phyloP scores from a whole-genome alignment of 2,113 vertebrate genomes.

The Dendropsophus ebraccatus region DNA sequence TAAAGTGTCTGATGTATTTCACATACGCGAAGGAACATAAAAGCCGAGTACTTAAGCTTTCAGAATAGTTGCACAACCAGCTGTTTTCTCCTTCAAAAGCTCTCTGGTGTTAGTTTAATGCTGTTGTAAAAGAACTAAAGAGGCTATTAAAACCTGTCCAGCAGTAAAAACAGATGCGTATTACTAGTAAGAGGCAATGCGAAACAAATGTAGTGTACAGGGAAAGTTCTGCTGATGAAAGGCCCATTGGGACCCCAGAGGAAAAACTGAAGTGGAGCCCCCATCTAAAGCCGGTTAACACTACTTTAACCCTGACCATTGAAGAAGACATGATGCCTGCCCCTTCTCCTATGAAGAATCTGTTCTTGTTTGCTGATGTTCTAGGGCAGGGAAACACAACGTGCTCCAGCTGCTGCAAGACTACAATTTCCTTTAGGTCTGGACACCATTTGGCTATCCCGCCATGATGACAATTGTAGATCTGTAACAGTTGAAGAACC shows the following conservation, averaged over 20 bases:
- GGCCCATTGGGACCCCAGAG: not conserved
- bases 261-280: not conserved
- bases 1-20: conserved; percentile 9
- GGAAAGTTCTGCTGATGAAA: not conserved
- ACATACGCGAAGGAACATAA: conserved; percentile 12
- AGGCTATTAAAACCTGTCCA: conserved; percentile 28
- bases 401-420: no score
- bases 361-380: not conserved
- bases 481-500: no score
- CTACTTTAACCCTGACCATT: not conserved
- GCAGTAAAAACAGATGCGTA: not conserved
- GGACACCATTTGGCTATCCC: no score
- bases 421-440: no score
- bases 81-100: conserved; percentile 39
- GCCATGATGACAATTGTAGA: no score
- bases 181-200: not conserved
- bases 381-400: not conserved
- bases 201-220: conserved; percentile 7
- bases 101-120: conserved; percentile 24
- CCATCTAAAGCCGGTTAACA: not conserved
- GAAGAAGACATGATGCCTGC: not conserved
- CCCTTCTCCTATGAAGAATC: not conserved
- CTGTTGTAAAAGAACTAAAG: conserved; percentile 40
- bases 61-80: conserved; percentile 38
- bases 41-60: conserved; percentile 17